Base-by-base conservation (phyloP, 2,888 invertebrate species). In the Barypeithes pellucidus region DNA sequence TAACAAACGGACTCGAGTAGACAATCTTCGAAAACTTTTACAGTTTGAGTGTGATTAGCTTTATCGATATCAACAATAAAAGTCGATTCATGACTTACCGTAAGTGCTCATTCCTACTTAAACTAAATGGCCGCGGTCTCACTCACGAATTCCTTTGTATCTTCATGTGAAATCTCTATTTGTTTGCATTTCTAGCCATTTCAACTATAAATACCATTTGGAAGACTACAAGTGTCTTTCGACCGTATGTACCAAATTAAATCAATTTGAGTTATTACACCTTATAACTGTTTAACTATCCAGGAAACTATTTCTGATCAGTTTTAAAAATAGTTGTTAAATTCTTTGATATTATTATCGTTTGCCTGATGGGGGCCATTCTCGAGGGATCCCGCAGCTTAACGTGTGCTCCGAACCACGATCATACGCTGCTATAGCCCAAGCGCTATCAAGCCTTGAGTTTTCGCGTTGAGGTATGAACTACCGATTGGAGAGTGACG, bases 131-230 rank as follows among this genome's bases (percentile, higher is more conserved):
- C 81, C 82, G 80, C 80, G 59, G 67, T 70, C 73, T 66, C 82
- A 82, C 83, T 84, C 84, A 84, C 84, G 84, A 84, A 84, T 83
- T 83, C 82, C 83, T 83, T 83, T 84, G 83, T 84, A 85, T 85
- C 85, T 84, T 79, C 80, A 82, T 85, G 85, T 84, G 85, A 85
- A 85, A 84, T 85, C 85, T 83, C 80, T 80, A 81, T 83, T 79
- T 82, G 80, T 83, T 81, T 83, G 81, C 82, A 82, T 82, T 83
- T 83, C 82, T 79, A 82, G 79, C 79, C 81, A 80, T 82, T 82
- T 81, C 81, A 77, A 75, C 79, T 80, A 78, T 78, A 80, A 79
- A 80, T 81, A 80, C 79, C 76, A 76, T 77, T 79, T 77, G 76
- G 79, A 78, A 77, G 3, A 29, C 29, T 74, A 77, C 75, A 77